phyloP scores from a whole-genome alignment of 2,113 vertebrate genomes.

The Pantherophis guttatus region DNA sequence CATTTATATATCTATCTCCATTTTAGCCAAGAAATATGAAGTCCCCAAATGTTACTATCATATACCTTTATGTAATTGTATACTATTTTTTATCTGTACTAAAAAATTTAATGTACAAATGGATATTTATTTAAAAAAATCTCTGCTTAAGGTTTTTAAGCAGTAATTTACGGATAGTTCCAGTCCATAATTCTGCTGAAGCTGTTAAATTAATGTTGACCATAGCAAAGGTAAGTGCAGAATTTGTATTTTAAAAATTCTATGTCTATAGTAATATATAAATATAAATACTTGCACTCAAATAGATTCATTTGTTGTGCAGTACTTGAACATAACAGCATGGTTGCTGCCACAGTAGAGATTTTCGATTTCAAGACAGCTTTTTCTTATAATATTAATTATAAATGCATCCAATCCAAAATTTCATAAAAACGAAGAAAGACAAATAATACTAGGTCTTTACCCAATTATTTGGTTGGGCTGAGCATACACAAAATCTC shows the following conservation, averaged over 20 bases:
- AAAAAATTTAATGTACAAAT: neutral
- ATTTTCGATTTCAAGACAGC: neutral
- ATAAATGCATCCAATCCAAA: neutral
- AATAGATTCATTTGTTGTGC: neutral
- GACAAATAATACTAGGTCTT: neutral
- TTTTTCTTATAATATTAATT: neutral
- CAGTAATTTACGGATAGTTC: slow-evolving; percentile 82
- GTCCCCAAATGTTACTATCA: no score
- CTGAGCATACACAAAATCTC: neutral
- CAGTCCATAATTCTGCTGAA: slow-evolving; percentile 80
- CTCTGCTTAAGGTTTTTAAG: slow-evolving; percentile 81
- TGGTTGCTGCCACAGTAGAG: neutral
- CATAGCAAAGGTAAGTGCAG: slow-evolving; percentile 83
- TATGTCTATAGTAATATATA: neutral
- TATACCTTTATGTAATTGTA: no score
- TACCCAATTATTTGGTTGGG: neutral
- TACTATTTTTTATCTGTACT: no score
- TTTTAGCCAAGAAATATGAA: no score
- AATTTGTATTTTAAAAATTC: neutral
- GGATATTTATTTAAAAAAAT: slow-evolving; percentile 26
- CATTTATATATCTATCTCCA: no score
- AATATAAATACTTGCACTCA: slow-evolving; percentile 10
- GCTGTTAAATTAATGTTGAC: slow-evolving; percentile 83
- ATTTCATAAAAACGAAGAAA: neutral
- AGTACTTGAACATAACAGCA: neutral